A percentile compares a stretch with the other conserved stretches of the same genome.
These are phyloP conservation scores for Centruroides vittatus DNA, from an alignment of 1,140 invertebrate genomes.

Conservation along the genomic window DNA sequence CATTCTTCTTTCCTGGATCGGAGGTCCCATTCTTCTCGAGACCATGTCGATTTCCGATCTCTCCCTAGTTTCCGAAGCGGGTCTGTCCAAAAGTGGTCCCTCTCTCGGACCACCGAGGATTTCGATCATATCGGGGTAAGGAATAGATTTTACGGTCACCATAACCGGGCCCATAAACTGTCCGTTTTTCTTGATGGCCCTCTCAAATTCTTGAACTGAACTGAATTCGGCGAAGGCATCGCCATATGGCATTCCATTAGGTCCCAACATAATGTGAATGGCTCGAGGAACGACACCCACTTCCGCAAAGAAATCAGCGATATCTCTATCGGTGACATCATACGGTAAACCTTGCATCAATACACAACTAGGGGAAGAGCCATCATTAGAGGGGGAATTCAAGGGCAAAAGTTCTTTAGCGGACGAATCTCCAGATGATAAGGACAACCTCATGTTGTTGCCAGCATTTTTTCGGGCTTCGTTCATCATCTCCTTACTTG, in stretches of 20 bases:
- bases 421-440: neutral
- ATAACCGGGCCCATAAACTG: constrained; percentile 39
- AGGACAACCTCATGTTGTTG: neutral
- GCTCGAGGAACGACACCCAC: constrained; percentile 54
- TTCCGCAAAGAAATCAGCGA: constrained; percentile 62
- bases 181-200: constrained; percentile 54
- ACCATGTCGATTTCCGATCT: no score
- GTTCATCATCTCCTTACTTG: constrained; percentile 14
- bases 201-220: constrained; percentile 46
- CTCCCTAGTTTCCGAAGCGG: no score
- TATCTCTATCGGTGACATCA: constrained; percentile 53
- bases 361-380: constrained; percentile 37
- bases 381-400: neutral
- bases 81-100: no score
- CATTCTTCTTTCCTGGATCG: no score
- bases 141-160: constrained; percentile 48
- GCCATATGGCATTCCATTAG: constrained; percentile 50
- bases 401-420: neutral
- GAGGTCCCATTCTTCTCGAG: no score
- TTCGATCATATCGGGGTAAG: constrained; percentile 37
- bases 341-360: constrained; percentile 58
- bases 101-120: constrained; percentile 17
- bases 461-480: neutral
- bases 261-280: constrained; percentile 59
- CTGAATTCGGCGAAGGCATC: constrained; percentile 76